Evolutionary conservation across 2,888 invertebrate species (phyloP).

Genomic region (Drosophila differens): DNA sequence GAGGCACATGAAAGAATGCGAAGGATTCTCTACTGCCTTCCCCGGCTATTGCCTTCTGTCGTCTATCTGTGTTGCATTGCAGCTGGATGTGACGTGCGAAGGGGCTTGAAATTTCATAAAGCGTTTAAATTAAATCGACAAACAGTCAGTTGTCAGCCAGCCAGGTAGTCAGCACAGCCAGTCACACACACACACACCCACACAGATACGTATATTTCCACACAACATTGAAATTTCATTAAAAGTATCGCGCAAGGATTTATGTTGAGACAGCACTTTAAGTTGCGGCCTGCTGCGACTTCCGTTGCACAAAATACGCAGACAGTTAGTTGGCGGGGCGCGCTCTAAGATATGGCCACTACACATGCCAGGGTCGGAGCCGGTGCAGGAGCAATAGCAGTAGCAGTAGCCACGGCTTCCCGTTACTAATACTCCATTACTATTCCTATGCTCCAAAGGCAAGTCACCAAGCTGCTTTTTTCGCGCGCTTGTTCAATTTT

Average conservation of each 20-base stretch:
- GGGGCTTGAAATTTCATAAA: conserved; percentile 80
- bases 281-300: conserved; percentile 71
- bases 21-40: conserved; percentile 34
- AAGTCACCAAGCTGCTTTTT: conserved; percentile 31
- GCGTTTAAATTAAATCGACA: conserved; percentile 74
- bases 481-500: conserved; percentile 77
- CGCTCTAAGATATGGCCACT: conserved; percentile 70
- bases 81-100: conserved; percentile 69
- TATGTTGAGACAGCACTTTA: conserved; percentile 73
- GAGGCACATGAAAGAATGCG: conserved; percentile 52
- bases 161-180: conserved; percentile 29
- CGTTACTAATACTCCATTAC: conserved; percentile 20
- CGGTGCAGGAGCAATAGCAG: conserved; percentile 48
- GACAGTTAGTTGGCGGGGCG: conserved; percentile 55
- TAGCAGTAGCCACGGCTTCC: conserved; percentile 8
- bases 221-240: conserved; percentile 81
- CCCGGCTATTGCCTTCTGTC: conserved; percentile 3
- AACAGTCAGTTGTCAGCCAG: conserved; percentile 64
- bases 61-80: conserved; percentile 49
- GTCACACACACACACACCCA: conserved; percentile 16
- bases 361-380: conserved; percentile 70
- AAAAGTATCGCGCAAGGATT: conserved; percentile 71
- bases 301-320: conserved; percentile 74
- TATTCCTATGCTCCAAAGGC: neutral
- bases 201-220: conserved; percentile 6